Base-by-base conservation (phyloP, 2,113 vertebrate species). In the Salvator merianae region DNA sequence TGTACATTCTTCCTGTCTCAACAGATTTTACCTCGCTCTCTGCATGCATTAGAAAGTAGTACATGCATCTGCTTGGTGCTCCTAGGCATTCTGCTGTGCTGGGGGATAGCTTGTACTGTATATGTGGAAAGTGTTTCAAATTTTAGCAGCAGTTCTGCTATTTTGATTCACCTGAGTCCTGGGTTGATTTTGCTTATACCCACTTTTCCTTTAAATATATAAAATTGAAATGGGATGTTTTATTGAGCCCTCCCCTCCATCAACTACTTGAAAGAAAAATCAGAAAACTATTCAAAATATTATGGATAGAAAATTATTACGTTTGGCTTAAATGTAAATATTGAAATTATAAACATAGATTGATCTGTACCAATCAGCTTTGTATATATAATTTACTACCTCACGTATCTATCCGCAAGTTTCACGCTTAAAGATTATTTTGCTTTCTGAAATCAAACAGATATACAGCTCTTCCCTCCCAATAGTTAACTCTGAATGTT, bases 261-360 rank as follows among this genome's bases (percentile, higher is more conserved):
- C 14, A 59, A 59, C 18, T 59, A 59, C 16, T 59, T 59, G 14
- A 55, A 55, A 55, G 10, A 5, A 50, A 76, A 76, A 43, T 20
- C 34, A n/a, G 30, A 65, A 18, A 68, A 1, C 5, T 1, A 14
- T 3, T 4, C 6, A 36, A 71, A 82, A 62, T 70, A 26, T 12
- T 72, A 7, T 3, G 26, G 13, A 30, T 9, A 30, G n/a, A 38
- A 26, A 22, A 12, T 30, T 59, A 34, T 9, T 82, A 1, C 40
- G 14, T 82, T 82, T 34, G 14, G 26, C 47, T 81, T 9, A 3
- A 12, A 68, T 30, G 32, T 70, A 16, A 22, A 36, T 55, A 18
- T 82, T 82, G 5, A 71, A 26, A 62, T 62, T 40, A 22, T 62
- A 91, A 92, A 86, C 87, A 90, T 88, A 87, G 87, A 43, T 74